phyloP scores from a whole-genome alignment of 2,888 invertebrate genomes.

The Mythimna impura region DNA sequence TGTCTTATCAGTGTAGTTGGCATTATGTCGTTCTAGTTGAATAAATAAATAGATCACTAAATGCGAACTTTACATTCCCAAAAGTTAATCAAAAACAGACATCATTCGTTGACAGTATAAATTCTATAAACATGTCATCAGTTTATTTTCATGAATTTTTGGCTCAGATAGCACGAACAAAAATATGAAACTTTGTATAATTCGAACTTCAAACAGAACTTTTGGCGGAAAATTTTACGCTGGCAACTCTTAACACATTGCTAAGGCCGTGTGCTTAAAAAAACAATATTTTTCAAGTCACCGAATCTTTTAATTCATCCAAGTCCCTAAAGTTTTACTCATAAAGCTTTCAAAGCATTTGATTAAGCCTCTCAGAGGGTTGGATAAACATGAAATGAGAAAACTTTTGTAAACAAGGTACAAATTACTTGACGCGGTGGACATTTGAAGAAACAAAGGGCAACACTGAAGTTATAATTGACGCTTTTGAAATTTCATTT shows the following conservation, averaged over 20 bases:
- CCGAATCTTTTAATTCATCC: slow-evolving; percentile 68
- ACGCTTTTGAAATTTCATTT: slow-evolving; percentile 65
- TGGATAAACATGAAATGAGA: slow-evolving; percentile 75
- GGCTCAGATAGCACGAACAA: not conserved
- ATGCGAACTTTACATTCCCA: not conserved
- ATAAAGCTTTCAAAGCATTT: slow-evolving; percentile 76
- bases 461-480: slow-evolving; percentile 69
- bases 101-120: not conserved
- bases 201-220: slow-evolving; percentile 13
- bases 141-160: slow-evolving; percentile 25
- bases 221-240: slow-evolving; percentile 8
- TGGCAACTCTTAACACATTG: slow-evolving; percentile 45
- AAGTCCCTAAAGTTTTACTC: slow-evolving; percentile 70
- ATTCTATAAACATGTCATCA: not conserved
- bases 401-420: slow-evolving; percentile 74
- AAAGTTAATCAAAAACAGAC: not conserved
- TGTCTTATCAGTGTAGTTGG: too few relatives aligned
- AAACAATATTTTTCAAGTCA: slow-evolving; percentile 56
- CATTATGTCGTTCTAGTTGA: too few relatives aligned
- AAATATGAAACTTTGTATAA: slow-evolving; percentile 4
- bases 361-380: slow-evolving; percentile 74
- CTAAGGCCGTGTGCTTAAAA: slow-evolving; percentile 36
- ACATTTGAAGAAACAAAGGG: slow-evolving; percentile 70
- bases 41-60: too few relatives aligned
- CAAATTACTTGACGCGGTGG: slow-evolving; percentile 72